Evolutionary conservation across 2,888 invertebrate species (phyloP).

Genomic region (Hermaeophaga mercurialis): DNA sequence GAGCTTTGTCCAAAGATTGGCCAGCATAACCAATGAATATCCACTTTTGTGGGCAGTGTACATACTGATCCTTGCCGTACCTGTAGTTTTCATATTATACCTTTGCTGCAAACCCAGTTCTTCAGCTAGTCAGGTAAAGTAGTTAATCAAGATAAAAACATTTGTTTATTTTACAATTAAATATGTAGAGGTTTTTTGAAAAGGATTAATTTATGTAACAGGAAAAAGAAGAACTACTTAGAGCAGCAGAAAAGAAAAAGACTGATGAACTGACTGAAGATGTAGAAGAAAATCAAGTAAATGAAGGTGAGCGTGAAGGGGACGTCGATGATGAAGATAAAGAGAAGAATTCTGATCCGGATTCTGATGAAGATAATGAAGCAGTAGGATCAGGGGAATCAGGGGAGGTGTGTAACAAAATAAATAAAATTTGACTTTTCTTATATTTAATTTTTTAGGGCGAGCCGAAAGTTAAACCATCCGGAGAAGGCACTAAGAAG

Average conservation of each 20-base stretch:
- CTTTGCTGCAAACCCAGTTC: conserved; percentile 72
- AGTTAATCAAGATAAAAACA: background rate
- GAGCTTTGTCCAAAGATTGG: conserved; percentile 75
- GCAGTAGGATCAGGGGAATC: conserved; percentile 36
- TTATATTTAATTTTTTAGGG: conserved; percentile 10
- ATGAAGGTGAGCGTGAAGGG: conserved; percentile 52
- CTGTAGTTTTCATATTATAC: conserved; percentile 80
- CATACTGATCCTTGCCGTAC: conserved; percentile 76
- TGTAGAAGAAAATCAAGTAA: conserved; percentile 57
- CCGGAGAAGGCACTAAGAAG: conserved; percentile 51
- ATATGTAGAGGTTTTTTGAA: too few relatives aligned
- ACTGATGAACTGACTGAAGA: conserved; percentile 73
- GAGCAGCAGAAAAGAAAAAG: conserved; percentile 68
- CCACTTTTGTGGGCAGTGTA: conserved; percentile 92
- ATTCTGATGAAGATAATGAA: conserved; percentile 48
- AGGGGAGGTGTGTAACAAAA: conserved; percentile 1
- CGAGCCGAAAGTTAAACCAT: conserved; percentile 32
- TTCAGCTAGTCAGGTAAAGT: conserved; percentile 34
- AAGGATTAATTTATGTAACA: conserved; percentile 37
- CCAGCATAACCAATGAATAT: conserved; percentile 79
- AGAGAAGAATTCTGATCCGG: conserved; percentile 49
- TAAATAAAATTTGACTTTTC: background rate
- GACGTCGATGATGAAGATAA: conserved; percentile 52
- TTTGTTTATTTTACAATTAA: too few relatives aligned
- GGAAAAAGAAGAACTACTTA: conserved; percentile 58